phyloP scores from a whole-genome alignment of 92 coral and sea anemone species.

The Porites divaricata region DNA sequence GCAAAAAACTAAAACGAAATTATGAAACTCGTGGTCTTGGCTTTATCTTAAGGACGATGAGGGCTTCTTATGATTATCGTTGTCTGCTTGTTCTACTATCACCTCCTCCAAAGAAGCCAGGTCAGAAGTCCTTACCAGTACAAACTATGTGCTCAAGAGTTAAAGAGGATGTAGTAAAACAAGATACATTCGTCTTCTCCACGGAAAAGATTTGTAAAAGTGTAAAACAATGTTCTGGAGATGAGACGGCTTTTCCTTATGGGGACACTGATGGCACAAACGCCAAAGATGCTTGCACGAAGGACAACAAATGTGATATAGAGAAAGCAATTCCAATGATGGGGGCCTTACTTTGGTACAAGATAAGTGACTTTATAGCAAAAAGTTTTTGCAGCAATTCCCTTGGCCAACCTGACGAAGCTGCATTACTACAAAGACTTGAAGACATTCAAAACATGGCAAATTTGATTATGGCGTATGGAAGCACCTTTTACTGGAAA shows the following conservation, averaged over 20 bases:
- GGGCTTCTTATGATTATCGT: slow-evolving; percentile 45
- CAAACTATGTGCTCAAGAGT: slow-evolving; percentile 41
- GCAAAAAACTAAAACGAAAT: slow-evolving; percentile 31
- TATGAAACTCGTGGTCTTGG: slow-evolving; percentile 46
- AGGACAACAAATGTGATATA: slow-evolving; percentile 52
- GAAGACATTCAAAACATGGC: slow-evolving; percentile 40
- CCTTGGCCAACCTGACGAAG: slow-evolving; percentile 16
- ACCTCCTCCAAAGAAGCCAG: slow-evolving; percentile 21
- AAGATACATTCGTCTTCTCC: slow-evolving; percentile 15
- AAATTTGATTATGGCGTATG: slow-evolving; percentile 29
- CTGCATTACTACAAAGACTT: not conserved
- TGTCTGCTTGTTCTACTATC: slow-evolving; percentile 34
- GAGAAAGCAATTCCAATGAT: slow-evolving; percentile 62
- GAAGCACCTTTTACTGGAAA: slow-evolving; percentile 55
- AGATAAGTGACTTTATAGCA: slow-evolving; percentile 51
- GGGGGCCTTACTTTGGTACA: slow-evolving; percentile 73
- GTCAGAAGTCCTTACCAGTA: slow-evolving; percentile 19
- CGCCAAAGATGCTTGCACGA: slow-evolving; percentile 45
- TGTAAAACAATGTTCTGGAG: slow-evolving; percentile 41
- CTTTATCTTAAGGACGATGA: slow-evolving; percentile 20
- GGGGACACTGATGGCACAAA: slow-evolving; percentile 50
- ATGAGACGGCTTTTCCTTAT: slow-evolving; percentile 38
- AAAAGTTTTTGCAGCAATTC: slow-evolving; percentile 51
- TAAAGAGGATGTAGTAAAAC: slow-evolving; percentile 24
- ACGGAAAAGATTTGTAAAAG: slow-evolving; percentile 48